Evolutionary conservation across 1,140 invertebrate species (phyloP), one percentile per base, ranked within the genome.

Genomic region (Philopotamus ludificatus): DNA sequence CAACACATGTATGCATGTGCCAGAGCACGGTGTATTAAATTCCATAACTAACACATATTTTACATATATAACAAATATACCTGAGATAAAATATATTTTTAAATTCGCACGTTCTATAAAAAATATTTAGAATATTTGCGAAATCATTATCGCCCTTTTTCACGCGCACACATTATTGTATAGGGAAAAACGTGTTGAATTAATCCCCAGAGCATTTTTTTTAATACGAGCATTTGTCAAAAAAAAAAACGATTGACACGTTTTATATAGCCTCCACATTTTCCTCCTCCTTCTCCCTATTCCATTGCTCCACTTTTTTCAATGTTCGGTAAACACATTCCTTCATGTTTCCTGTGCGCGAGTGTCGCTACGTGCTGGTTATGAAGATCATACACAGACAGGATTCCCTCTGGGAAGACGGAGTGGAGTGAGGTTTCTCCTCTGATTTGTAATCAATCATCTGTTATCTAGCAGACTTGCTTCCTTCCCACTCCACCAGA

Each of bases 361-460:
- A 34, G 28, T 34, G 28, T 34, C 28, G 28, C 28, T 34, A 4
- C 12, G 28, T 34, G 28, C 12, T 7, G 4, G 12, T 34, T 34
- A 34, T 12, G 28, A 34, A 12, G 28, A 34, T 34, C 28, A 34
- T 34, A 34, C 12, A 34, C 12, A n/a, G n/a, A n/a, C n/a, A n/a
- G n/a, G 28, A 7, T 12, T 34, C 12, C 28, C 28, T 34, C 28
- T 41, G 16, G 21, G 18, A 22, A 1, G 18, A 39, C 34, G 54
- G 16, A n/a, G 15, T n/a, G 18, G 42, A 22, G 26, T 51, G 39
- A 65, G 25, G 28, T 21, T 20, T 28, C 51, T 20, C 16, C 60
- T 61, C 41, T 42, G 60, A 70, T 66, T 70, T 70, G 64, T 66
- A 70, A 70, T 70, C 68, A 70, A 70, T 70, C 68, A 70, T 70